A percentile compares a stretch with the other conserved stretches of the same genome.
phyloP scores from a whole-genome alignment of 2,113 vertebrate species.

The Elanus axillaris region DNA sequence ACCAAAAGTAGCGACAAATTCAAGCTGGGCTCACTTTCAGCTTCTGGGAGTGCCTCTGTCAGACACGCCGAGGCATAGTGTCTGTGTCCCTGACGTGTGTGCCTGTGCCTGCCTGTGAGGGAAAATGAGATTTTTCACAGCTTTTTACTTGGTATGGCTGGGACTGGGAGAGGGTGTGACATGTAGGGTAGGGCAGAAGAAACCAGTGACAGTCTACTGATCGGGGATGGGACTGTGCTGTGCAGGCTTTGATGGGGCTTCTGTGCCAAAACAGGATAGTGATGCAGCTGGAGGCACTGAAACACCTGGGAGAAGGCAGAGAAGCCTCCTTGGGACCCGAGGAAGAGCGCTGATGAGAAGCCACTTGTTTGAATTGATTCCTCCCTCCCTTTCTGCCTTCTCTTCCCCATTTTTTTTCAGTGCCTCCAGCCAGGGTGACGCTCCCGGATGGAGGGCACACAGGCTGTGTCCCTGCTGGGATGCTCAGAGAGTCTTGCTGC shows the following conservation, averaged over 20 bases:
- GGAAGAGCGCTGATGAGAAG: not conserved
- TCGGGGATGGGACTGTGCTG: not conserved
- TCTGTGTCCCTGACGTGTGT: not conserved
- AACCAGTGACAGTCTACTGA: not conserved
- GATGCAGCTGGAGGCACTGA: not conserved
- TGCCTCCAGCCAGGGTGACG: not conserved
- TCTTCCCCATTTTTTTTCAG: fast-evolving
- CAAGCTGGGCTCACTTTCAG: not conserved
- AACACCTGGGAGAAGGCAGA: not conserved
- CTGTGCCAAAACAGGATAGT: not conserved
- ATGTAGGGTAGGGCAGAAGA: not conserved
- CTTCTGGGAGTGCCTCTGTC: not conserved
- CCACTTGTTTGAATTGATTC: not conserved
- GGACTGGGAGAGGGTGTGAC: not conserved
- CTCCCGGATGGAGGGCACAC: fast-evolving
- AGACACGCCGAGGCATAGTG: not conserved
- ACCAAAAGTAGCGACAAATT: not conserved
- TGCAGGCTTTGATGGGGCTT: not conserved
- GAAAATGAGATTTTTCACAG: not conserved
- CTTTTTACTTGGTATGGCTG: not conserved
- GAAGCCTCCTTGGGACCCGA: not conserved
- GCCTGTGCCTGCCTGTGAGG: not conserved
- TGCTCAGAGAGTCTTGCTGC: not conserved
- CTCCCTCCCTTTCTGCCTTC: not conserved
- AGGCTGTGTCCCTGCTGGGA: not conserved